These are phyloP conservation scores for Ridgeia piscesae DNA, from an alignment of 1,140 invertebrate genomes.

Conservation along the genomic window DNA sequence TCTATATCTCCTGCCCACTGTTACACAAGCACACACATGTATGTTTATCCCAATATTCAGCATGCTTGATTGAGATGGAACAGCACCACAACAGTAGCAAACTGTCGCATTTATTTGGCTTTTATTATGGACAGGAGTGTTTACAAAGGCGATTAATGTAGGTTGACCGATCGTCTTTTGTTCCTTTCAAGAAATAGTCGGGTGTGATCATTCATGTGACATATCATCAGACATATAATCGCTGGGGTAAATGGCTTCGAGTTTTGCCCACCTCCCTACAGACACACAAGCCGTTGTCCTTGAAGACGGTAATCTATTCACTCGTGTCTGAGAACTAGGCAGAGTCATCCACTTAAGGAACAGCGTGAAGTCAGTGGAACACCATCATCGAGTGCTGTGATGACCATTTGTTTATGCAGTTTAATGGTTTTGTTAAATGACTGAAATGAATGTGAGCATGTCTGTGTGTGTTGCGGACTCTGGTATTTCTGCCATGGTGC, in stretches of 20 bases:
- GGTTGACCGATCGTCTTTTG: no score
- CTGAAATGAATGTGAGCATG: neutral
- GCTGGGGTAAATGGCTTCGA: neutral
- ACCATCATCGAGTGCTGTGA: neutral
- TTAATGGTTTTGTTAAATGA: neutral
- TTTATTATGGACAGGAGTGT: neutral
- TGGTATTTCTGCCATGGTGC: neutral
- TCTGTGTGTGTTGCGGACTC: neutral
- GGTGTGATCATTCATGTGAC: no score
- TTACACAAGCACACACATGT: neutral
- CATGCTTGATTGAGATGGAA: neutral
- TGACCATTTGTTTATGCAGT: neutral
- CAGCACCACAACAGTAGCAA: neutral
- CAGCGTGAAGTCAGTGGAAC: neutral
- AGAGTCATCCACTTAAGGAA: neutral
- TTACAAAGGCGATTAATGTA: no score
- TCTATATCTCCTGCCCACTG: neutral
- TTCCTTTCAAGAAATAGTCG: no score
- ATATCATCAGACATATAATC: no score
- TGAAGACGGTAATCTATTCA: neutral
- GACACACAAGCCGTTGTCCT: neutral
- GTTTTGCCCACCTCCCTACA: neutral
- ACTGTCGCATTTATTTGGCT: neutral
- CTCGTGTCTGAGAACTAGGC: neutral
- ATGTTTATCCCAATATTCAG: neutral